Percentiles rank a stretch among this genome's conserved stretches.
Conservation (phyloP, 1,140 invertebrate species). For the Zaprionus taronus region DNA sequence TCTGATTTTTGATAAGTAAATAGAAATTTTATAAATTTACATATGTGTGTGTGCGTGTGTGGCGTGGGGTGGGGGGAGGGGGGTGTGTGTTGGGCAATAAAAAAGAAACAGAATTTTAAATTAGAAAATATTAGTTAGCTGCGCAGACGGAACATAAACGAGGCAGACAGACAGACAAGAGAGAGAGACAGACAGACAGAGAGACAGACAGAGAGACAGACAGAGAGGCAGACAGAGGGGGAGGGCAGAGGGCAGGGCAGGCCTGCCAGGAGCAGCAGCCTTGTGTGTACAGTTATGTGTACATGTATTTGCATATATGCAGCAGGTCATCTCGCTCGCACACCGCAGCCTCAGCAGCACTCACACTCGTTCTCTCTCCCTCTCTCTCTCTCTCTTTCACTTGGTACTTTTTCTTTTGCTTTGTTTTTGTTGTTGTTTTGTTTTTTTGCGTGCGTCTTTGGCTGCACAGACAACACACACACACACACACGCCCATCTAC, state of each 20-base stretch:
- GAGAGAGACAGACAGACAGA: neutral
- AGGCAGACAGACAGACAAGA: slow-evolving; percentile 4
- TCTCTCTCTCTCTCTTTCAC: neutral
- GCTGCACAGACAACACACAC: slow-evolving; percentile 53
- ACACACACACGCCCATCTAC: slow-evolving; percentile 18
- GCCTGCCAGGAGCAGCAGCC: neutral
- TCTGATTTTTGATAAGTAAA: slow-evolving; percentile 83
- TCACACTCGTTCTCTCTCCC: slow-evolving; percentile 1
- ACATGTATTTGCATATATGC: slow-evolving; percentile 64
- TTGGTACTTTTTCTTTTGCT: slow-evolving; percentile 40
- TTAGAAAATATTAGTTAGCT: slow-evolving; percentile 81
- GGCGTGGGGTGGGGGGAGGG: neutral
- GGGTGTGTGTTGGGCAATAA: slow-evolving; percentile 58
- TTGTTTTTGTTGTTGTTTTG: slow-evolving; percentile 35
- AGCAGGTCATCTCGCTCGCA: slow-evolving; percentile 33
- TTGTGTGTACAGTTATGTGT: slow-evolving; percentile 68
- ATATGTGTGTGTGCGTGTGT: slow-evolving; percentile 33
- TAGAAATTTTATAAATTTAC: slow-evolving; percentile 81
- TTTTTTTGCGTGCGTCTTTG: slow-evolving; percentile 43
- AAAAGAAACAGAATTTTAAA: slow-evolving; percentile 83
- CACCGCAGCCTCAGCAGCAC: neutral
- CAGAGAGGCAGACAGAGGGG: neutral
- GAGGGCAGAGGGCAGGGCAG: neutral
- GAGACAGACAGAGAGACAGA: too few species aligned
- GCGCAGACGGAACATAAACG: slow-evolving; percentile 18